A percentile compares a stretch with the other conserved stretches of the same genome.
These are phyloP conservation scores for Patella vulgata DNA, from an alignment of 1,140 invertebrate genomes.

Conservation along the genomic window DNA sequence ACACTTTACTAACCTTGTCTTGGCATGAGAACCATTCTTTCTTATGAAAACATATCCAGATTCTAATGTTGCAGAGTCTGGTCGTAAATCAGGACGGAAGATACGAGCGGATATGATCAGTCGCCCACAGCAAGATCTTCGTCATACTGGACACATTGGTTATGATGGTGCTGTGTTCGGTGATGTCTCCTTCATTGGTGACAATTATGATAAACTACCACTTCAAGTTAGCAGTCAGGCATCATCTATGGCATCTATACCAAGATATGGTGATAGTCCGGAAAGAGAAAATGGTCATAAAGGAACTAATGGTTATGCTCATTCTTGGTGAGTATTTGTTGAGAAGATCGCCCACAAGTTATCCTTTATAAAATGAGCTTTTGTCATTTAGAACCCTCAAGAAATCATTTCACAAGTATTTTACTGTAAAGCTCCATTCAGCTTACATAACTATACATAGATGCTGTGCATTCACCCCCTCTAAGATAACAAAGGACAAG, in stretches of 20 bases:
- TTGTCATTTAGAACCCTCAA: too few species aligned
- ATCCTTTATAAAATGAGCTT: too few species aligned
- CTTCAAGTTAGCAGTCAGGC: slow-evolving; percentile 46
- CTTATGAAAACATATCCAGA: too few species aligned
- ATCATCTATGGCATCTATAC: slow-evolving; percentile 34
- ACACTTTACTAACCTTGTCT: too few species aligned
- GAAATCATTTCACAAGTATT: too few species aligned
- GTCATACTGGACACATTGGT: slow-evolving; percentile 97
- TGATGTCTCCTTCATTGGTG: slow-evolving; percentile 79
- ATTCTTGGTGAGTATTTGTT: slow-evolving; percentile 50
- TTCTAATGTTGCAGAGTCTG: slow-evolving; percentile 48
- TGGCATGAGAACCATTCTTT: too few species aligned
- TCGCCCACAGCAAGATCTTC: slow-evolving; percentile 93
- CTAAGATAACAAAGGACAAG: too few species aligned
- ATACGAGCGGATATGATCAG: slow-evolving; percentile 88
- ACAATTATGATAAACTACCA: slow-evolving; percentile 70
- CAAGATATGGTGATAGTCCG: slow-evolving; percentile 37
- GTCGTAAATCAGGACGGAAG: slow-evolving; percentile 48
- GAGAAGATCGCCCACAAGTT: too few species aligned
- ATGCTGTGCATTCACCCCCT: too few species aligned
- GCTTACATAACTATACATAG: too few species aligned
- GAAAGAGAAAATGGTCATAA: slow-evolving; percentile 39
- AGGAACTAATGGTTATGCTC: slow-evolving; percentile 42
- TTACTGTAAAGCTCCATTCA: too few species aligned
- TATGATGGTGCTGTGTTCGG: slow-evolving; percentile 97